Base-by-base conservation (phyloP, 2,888 invertebrate species). In the Tricholauxania praeusta region DNA sequence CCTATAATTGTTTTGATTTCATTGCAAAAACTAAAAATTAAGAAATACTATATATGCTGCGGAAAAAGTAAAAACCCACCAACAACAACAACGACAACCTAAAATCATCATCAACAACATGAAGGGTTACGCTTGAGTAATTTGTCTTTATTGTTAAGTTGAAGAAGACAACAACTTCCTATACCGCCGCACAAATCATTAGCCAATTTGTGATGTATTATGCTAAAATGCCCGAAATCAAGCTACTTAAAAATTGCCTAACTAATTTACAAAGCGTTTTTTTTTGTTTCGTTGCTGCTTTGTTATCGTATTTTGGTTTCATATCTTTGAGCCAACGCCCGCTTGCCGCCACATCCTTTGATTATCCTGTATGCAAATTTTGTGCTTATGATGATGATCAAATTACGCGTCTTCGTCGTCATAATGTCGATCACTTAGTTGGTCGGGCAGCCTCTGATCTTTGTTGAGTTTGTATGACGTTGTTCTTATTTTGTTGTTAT, bases 391-490 rank as follows among this genome's bases (percentile, higher is more conserved):
- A 1, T 39, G 39, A 39, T 39, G 39, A 67, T 67, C 67, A 67
- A 48, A 28, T 67, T 67, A 48, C 67, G 14, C 55, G 53, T 57
- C 15, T 19, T 67, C 12, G 51, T 28, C 28, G 39, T 39, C 39
- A 39, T 39, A 53, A 17, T 53, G 60, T 60, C 55, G 57, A 67
- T 47, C 48, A 19, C 19, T 62, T 63, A 63, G 63, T 47, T 22
- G 57, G 53, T 62, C 70, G 70, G 63, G 52, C 47, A 53, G 63
- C 51, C 51, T 70, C 52, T 63, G 70, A 62, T 70, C 70, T 70
- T 53, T 22, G 10, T 39, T 66, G 53, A 12, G 32, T 22, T 52
- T 28, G 28, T 10, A n/a, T n/a, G 3, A n/a, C 15, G 39, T 66
- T 65, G 51, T 65, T 65, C 32, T 66, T 39, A 55, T 39, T n/a